Base-by-base conservation (phyloP, 2,113 vertebrate species). In the Benitochromis conjunctus region DNA sequence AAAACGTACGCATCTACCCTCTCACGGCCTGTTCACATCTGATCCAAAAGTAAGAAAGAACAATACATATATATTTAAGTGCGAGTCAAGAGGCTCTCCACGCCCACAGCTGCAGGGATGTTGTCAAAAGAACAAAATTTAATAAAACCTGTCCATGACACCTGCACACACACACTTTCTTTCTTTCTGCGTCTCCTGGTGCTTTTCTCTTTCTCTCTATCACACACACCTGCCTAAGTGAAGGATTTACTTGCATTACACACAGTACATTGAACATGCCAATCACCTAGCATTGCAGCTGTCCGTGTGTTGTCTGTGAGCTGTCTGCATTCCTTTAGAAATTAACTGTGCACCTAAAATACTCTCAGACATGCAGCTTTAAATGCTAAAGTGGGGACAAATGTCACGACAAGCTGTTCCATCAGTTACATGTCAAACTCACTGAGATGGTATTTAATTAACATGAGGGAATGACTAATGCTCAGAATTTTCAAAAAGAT, bases 131-230 rank as follows among this genome's bases (percentile, higher is more conserved):
- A 96, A 95, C 95, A 95, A 97, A 96, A 95, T 96, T 96, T 96
- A 95, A 96, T 96, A 97, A 76, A 93, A 97, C 95, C 96, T 94
- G 81, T 95, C 94, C 89, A 92, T 97, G 97, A 97, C 96, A 96
- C 96, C 96, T 95, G 92, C 95, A 93, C 95, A 48, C 95, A 48
- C 79, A 48, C 77, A 55, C 76, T 77, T 54, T 88, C 54, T 79
- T 77, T 86, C 80, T 81, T 74, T 86, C 80, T 46, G 16, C 3
- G 2, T 86, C 79, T 91, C 90, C 81, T 81, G 78, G 66, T 89
- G 48, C 83, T 92, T 92, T 86, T 89, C 54, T 82, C 82, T 79
- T 64, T 79, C 79, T 86, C 76, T 64, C 14, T 77, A 38, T 81
- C 71, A 86, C 84, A 76, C 91, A 91, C 94, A 95, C 94, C 92